Evolutionary conservation across 2,888 invertebrate genomes (phyloP), one percentile per base, ranked within the genome.

Genomic region (Isoperla grammatica): DNA sequence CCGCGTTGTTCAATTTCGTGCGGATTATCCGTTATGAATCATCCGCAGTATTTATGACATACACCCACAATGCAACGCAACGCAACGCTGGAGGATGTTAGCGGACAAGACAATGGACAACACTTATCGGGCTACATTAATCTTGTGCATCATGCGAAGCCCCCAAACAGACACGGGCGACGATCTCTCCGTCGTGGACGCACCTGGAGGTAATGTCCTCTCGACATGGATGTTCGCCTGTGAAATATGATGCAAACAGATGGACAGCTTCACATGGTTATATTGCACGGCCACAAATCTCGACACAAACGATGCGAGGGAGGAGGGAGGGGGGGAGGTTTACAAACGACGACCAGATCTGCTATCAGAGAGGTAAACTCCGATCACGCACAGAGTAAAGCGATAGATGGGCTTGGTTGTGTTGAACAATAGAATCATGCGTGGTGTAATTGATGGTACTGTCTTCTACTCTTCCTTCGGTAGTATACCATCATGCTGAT

Each of bases 61-160:
- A 29, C n/a, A n/a, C n/a, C n/a, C n/a, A n/a, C n/a, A n/a, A n/a
- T n/a, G n/a, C n/a, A n/a, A n/a, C n/a, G n/a, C n/a, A n/a, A n/a
- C n/a, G n/a, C n/a, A n/a, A n/a, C n/a, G n/a, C n/a, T n/a, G 8
- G 29, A 29, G 29, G 29, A 29, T 8, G 22, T 9, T 50, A 29
- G n/a, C n/a, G n/a, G 49, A 50, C 49, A 50, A 50, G 49, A 50
- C 49, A 50, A 50, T 50, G 11, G 49, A 50, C 15, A 4, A 35
- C n/a, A 23, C 35, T 29, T 20, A 50, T 50, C 49, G 49, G 22
- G 49, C 5, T 50, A 13, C 49, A 50, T 50, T 50, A 50, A 50
- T 50, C 49, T 50, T 29, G 11, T 22, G 12, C 29, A 29, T 29
- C 29, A 29, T 29, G 29, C 29, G 29, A 29, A 4, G n/a, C n/a